These are phyloP conservation scores for Lepidocolaptes lacrymiger DNA, from an alignment of 2,797 vertebrate species.

Conservation along the genomic window DNA sequence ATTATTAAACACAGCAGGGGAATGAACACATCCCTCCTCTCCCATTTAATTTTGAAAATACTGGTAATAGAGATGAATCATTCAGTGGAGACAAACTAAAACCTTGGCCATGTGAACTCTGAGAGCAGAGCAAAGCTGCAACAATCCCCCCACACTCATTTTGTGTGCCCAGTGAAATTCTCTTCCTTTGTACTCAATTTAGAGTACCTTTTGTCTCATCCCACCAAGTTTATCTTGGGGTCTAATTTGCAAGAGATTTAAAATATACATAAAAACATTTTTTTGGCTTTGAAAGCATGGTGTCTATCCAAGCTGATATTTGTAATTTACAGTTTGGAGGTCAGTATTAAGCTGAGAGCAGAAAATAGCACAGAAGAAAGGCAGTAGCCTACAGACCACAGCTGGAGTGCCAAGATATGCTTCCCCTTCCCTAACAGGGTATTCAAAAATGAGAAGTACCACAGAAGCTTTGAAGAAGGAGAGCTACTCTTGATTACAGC, in stretches of 20 bases:
- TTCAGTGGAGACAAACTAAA: conserved; percentile 5
- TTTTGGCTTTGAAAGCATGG: neutral
- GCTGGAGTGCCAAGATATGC: neutral
- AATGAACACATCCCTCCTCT: conserved; percentile 47
- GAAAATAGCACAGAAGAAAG: neutral
- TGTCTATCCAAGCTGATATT: neutral
- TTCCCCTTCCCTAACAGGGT: neutral
- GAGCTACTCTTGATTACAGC: conserved; percentile 34
- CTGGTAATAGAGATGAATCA: conserved; percentile 49
- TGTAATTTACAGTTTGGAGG: neutral
- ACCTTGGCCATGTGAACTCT: neutral
- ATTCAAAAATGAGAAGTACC: neutral
- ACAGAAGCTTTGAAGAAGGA: conserved; percentile 20
- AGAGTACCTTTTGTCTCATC: neutral
- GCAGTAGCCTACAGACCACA: neutral
- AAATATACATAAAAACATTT: neutral
- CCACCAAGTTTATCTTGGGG: neutral
- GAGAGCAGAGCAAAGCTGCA: conserved; percentile 17
- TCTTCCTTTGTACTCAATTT: neutral
- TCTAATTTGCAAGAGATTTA: neutral
- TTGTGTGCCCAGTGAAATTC: neutral
- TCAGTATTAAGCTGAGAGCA: neutral
- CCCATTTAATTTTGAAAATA: conserved; percentile 59
- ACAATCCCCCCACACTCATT: neutral
- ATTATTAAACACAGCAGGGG: conserved; percentile 56